phyloP scores from a whole-genome alignment of 1,140 invertebrate genomes.

The Coelopa frigida region DNA sequence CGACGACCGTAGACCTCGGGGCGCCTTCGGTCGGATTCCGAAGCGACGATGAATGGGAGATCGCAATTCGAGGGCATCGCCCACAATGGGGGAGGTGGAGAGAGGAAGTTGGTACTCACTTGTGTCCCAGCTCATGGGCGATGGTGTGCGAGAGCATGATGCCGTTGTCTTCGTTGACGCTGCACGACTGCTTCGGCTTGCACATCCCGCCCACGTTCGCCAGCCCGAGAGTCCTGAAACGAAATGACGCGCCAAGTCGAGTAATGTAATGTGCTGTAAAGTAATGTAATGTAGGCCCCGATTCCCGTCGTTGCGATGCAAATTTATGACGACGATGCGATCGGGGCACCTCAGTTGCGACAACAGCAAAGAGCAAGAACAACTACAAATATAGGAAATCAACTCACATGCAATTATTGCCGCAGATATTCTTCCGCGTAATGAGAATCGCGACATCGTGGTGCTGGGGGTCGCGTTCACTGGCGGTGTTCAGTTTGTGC shows the following conservation, averaged over 20 bases:
- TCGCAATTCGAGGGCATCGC: too few relatives aligned
- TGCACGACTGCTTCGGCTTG: slow-evolving; percentile 78
- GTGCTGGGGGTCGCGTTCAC: slow-evolving; percentile 78
- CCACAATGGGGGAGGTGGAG: not conserved
- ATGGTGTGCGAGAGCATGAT: slow-evolving; percentile 87
- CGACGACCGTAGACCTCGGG: too few relatives aligned
- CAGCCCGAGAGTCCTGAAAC: slow-evolving; percentile 70
- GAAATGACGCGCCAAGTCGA: slow-evolving; percentile 1
- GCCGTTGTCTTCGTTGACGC: slow-evolving; percentile 87
- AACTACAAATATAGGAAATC: not conserved
- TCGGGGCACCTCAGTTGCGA: too few relatives aligned
- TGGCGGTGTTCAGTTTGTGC: slow-evolving; percentile 62
- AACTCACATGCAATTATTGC: slow-evolving; percentile 42
- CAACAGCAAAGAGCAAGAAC: not conserved
- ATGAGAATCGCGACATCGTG: slow-evolving; percentile 89
- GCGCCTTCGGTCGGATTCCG: too few relatives aligned
- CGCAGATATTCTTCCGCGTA: slow-evolving; percentile 81
- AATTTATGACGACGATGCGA: too few relatives aligned
- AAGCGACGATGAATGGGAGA: too few relatives aligned
- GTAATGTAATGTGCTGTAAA: not conserved
- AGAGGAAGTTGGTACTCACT: slow-evolving; percentile 56
- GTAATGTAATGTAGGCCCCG: not conserved
- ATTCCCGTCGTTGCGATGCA: not conserved
- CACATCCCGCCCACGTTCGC: slow-evolving; percentile 89
- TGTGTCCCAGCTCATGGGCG: slow-evolving; percentile 87